Evolutionary conservation across 2,797 vertebrate species (phyloP), one percentile per base, ranked within the genome.

Genomic region (Siniperca undulata): DNA sequence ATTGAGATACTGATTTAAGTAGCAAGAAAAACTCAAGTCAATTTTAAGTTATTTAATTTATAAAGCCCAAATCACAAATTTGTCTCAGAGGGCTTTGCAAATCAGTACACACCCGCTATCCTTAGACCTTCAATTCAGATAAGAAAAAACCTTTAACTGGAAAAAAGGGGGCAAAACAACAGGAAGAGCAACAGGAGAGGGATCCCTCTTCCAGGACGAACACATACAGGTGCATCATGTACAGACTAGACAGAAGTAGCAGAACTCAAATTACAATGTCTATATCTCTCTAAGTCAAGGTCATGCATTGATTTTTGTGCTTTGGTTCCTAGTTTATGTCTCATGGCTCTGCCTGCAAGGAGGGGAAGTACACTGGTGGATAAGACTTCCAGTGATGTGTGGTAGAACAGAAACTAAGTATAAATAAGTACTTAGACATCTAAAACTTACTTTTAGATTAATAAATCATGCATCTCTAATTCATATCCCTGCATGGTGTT

Each of bases 201-300:
- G 20, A 16, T 17, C 14, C n/a, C 42, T 46, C n/a, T 46, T 27
- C 42, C n/a, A 44, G 13, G n/a, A 62, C 2, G 2, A 17, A 62
- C 19, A 62, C 10, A 62, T 46, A 13, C 64, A 50, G 16, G 12
- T 40, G 52, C 14, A 2, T 1, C 52, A 55, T 53, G 59, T 27
- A 46, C 24, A 42, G 46, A 53, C 24, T 19, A 55, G 16, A 55
- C 30, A 42, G 8, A 13, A 19, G 20, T 13, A 68, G 64, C 74
- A 70, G 40, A 7, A 50, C 10, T 77, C 11, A 53, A 61, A 61
- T 56, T 16, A 42, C 58, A 52, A 44, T 19, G 5, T 24, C 61
- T 17, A n/a, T 4, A 52, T 56, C 46, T 34, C 17, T 77, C 19
- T 3, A 19, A 62, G 62, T 80, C 42, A 76, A 73, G 68, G 76